Evolutionary conservation across 2,888 invertebrate species (phyloP).

Genomic region (Aleiodes leptofemur): DNA sequence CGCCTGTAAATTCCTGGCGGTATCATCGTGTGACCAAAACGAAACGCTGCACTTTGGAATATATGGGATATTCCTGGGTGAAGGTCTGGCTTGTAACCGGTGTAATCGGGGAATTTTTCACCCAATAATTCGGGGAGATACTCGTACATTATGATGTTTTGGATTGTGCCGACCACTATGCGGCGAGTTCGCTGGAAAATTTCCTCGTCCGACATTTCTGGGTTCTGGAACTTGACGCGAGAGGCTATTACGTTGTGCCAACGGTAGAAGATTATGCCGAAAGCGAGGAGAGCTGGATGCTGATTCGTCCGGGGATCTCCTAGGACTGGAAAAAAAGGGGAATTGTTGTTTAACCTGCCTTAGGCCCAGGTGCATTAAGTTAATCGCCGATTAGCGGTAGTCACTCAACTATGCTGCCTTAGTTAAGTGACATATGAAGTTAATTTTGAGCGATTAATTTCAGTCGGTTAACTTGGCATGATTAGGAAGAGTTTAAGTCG

Average conservation of each 20-base stretch:
- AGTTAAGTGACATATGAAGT: too few species aligned
- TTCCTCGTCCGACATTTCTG: constrained; percentile 95
- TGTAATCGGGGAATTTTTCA: constrained; percentile 82
- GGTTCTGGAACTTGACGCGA: constrained; percentile 86
- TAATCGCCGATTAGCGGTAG: too few species aligned
- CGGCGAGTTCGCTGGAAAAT: constrained; percentile 93
- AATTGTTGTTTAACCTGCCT: not conserved
- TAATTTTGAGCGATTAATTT: too few species aligned
- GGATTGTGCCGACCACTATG: constrained; percentile 92
- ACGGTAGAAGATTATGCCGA: constrained; percentile 94
- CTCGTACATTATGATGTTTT: constrained; percentile 97
- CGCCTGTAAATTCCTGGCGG: constrained; percentile 91
- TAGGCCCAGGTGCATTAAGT: too few species aligned
- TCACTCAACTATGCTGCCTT: too few species aligned
- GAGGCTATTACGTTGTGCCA: constrained; percentile 97
- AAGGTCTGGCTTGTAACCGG: constrained; percentile 92
- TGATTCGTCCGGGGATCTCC: constrained; percentile 98
- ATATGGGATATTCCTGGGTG: constrained; percentile 97
- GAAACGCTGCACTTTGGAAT: constrained; percentile 97
- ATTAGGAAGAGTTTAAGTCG: too few species aligned
- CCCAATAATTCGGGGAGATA: constrained; percentile 95
- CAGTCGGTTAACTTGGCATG: too few species aligned
- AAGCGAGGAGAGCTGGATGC: constrained; percentile 95
- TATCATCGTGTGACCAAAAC: constrained; percentile 96
- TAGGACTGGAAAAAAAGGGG: constrained; percentile 81